Conservation (phyloP, 2,797 vertebrate species). For the Pteronotus mesoamericanus region DNA sequence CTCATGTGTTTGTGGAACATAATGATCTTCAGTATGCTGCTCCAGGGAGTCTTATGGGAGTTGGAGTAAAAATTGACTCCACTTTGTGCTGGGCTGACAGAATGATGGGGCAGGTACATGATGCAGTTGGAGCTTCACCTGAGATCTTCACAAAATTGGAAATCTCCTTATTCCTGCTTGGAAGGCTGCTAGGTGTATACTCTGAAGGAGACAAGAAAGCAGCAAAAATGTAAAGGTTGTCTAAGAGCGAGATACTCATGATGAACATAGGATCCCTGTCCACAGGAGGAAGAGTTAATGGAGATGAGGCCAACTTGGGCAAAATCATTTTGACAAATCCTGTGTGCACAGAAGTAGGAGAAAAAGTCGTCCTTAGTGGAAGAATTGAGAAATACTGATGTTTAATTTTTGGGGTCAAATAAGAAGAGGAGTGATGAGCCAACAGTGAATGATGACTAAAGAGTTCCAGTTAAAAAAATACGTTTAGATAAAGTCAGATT, state of each 20-base stretch:
- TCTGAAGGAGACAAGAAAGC: slow-evolving; percentile 99
- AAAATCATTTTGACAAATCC: background rate
- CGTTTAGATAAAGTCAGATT: slow-evolving; percentile 70
- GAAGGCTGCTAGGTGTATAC: slow-evolving; percentile 92
- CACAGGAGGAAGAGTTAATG: background rate
- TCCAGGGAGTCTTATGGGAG: slow-evolving; percentile 71
- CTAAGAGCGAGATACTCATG: background rate
- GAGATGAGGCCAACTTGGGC: background rate
- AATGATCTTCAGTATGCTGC: slow-evolving; percentile 96
- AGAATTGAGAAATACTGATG: slow-evolving; percentile 47
- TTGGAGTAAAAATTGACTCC: slow-evolving; percentile 96
- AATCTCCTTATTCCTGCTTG: slow-evolving; percentile 95
- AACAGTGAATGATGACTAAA: slow-evolving; percentile 95
- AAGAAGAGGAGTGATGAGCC: slow-evolving; percentile 96
- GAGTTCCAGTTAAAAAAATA: slow-evolving; percentile 62
- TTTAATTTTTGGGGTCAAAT: slow-evolving; percentile 98
- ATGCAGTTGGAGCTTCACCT: slow-evolving; percentile 92
- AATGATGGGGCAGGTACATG: slow-evolving; percentile 97
- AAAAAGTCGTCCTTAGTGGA: background rate
- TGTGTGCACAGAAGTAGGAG: background rate
- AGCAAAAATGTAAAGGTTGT: background rate
- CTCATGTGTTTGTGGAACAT: slow-evolving; percentile 97
- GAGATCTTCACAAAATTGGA: slow-evolving; percentile 98
- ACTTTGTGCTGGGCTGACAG: slow-evolving; percentile 94
- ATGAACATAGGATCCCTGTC: background rate